Base-by-base conservation (phyloP, 2,797 vertebrate genomes). In the Emydoidea blandingii region DNA sequence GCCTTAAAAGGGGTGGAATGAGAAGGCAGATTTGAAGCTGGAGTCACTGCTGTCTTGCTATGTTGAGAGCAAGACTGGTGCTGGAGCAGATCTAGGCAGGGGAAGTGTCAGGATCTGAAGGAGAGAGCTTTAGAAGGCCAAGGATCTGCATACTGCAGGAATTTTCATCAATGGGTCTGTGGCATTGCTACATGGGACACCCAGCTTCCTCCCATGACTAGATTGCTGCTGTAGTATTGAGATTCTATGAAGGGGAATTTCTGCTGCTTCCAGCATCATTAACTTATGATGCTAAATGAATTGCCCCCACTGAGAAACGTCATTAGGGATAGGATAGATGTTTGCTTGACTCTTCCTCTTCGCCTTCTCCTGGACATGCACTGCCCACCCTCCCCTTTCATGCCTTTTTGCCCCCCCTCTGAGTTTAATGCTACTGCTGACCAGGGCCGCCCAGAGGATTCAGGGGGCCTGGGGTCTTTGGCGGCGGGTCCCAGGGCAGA, bases 151-250 rank as follows among this genome's bases (percentile, higher is more conserved):
- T 65, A 44, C 11, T 57, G 16, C 4, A 2, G 1, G 34, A 85
- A 94, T 27, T 56, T 19, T 65, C 21, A 52, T 21, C 41, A 72
- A 92, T 65, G 29, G 79, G 11, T 81, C 25, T 94, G 10, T 0
- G 0, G 41, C 52, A 29, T 31, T 68, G 52, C 85, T 52, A 2
- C 27, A 0, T 19, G 80, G 54, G 50, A 18, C 56, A 52, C 23
- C 12, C 1, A 47, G 25, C 21, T 34, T 0, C 0, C 8, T 91
- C 54, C 41, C 47, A 79, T 29, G 18, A 23, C 16, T 12, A 52
- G 41, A 27, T n/a, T 57, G 9, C 23, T 44, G 41, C 16, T 37
- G 25, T 19, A 34, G 37, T 15, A 59, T 2, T 2, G 50, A 7
- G 0, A 0, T 57, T 3, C 4, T 27, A 68, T 25, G 68, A 82